Percentiles rank a stretch among this genome's conserved stretches.
Conservation (phyloP, 2,113 vertebrate genomes). For the Emydura subglobosa region DNA sequence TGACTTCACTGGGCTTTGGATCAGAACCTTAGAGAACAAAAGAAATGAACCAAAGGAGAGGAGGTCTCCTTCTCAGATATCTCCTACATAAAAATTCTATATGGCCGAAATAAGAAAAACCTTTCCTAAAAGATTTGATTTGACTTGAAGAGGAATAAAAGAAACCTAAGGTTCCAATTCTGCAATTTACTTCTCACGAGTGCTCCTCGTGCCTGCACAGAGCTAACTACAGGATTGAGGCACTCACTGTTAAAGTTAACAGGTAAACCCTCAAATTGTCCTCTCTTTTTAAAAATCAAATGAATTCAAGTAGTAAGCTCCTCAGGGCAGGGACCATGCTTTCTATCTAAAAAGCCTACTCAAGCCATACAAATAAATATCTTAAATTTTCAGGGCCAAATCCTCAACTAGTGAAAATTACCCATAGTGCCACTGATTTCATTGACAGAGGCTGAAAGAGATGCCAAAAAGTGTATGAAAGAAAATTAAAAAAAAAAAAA, state of each 20-base stretch:
- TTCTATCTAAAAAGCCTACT: neutral
- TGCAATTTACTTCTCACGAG: neutral
- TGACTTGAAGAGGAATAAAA: neutral
- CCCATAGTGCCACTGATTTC: neutral
- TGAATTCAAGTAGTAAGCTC: neutral
- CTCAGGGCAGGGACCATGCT: neutral
- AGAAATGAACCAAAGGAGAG: neutral
- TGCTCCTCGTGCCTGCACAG: accelerated
- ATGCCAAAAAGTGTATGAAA: neutral
- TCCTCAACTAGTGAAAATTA: neutral
- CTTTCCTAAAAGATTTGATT: neutral
- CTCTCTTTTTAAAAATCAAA: neutral
- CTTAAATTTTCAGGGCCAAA: neutral
- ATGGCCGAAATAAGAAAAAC: neutral
- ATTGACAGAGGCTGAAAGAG: neutral
- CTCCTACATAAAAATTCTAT: neutral
- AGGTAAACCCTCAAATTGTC: neutral
- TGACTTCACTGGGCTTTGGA: neutral
- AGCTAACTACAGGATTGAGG: neutral
- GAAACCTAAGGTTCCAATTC: neutral
- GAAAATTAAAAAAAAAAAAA: neutral
- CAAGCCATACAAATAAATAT: neutral
- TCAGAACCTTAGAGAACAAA: neutral
- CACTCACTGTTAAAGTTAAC: neutral
- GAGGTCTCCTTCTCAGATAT: neutral